These are phyloP conservation scores for Centropus unirufus DNA, from an alignment of 2,113 vertebrate genomes.

Conservation along the genomic window DNA sequence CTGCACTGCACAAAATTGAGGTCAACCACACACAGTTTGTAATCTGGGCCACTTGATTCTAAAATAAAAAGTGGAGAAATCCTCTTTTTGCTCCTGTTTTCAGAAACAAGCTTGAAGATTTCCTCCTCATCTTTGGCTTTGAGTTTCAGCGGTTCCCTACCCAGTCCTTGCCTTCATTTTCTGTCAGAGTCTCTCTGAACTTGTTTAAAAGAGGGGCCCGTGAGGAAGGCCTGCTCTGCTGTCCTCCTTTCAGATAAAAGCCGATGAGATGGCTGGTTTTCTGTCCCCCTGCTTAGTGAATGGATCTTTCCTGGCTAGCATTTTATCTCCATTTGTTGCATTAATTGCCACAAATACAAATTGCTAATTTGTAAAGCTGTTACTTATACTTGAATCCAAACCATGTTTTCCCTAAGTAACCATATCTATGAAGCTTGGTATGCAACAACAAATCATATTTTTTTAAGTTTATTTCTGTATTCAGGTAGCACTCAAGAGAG, in stretches of 20 bases:
- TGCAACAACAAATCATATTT: not conserved
- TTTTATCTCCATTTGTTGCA: not conserved
- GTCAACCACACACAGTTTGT: not conserved
- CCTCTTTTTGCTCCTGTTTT: not conserved
- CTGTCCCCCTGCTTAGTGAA: not conserved
- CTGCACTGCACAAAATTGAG: constrained; percentile 18
- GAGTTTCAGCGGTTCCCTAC: not conserved
- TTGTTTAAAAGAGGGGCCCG: not conserved
- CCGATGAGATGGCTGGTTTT: not conserved
- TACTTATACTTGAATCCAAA: not conserved
- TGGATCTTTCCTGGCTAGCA: not conserved
- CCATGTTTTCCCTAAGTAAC: not conserved
- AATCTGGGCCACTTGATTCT: not conserved
- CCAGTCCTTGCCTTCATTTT: not conserved
- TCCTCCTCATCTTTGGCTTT: not conserved
- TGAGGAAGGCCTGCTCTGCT: not conserved
- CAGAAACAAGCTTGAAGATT: not conserved
- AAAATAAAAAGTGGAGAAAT: not conserved
- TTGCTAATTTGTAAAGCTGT: not conserved
- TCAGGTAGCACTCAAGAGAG: not conserved
- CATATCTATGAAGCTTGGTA: not conserved
- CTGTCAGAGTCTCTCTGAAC: not conserved
- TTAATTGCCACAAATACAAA: not conserved
- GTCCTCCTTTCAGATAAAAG: not conserved
- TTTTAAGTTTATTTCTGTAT: not conserved